Evolutionary conservation across 2,113 vertebrate genomes (phyloP).

Genomic region (Taurulus bubalis): DNA sequence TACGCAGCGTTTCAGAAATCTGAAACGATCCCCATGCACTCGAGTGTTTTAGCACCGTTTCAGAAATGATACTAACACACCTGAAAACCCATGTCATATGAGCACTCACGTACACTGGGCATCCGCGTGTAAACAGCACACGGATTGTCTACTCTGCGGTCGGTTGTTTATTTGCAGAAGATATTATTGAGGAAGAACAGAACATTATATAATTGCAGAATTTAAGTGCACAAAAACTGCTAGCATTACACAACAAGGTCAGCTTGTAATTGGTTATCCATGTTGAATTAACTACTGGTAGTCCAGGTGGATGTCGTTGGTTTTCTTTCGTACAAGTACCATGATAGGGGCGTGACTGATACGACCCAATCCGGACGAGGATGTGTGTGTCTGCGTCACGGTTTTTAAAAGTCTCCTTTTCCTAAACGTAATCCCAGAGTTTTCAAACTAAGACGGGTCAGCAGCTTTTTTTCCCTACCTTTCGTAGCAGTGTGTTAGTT

Average conservation of each 20-base stretch:
- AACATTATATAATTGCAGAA: background rate
- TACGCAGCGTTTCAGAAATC: too few relatives aligned
- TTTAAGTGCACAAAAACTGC: background rate
- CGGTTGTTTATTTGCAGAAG: background rate
- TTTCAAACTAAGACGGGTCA: too few relatives aligned
- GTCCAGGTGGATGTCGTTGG: background rate
- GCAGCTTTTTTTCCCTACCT: too few relatives aligned
- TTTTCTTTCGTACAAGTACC: background rate
- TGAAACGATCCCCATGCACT: too few relatives aligned
- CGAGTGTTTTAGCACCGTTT: too few relatives aligned
- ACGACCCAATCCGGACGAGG: background rate
- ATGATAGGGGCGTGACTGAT: background rate
- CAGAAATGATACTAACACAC: too few relatives aligned
- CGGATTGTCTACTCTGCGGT: too few relatives aligned
- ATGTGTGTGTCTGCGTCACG: too few relatives aligned
- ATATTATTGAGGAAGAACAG: background rate
- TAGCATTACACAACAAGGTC: background rate
- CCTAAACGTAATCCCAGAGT: too few relatives aligned
- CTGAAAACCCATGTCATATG: too few relatives aligned
- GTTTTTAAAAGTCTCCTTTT: background rate
- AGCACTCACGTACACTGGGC: too few relatives aligned
- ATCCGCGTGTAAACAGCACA: too few relatives aligned
- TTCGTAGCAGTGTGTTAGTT: background rate
- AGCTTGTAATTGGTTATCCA: background rate
- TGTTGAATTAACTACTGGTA: background rate